Percentiles rank a stretch among this genome's conserved stretches.
Evolutionary conservation across 2,113 vertebrate genomes (phyloP).

Genomic region (Xiphophorus couchianus): DNA sequence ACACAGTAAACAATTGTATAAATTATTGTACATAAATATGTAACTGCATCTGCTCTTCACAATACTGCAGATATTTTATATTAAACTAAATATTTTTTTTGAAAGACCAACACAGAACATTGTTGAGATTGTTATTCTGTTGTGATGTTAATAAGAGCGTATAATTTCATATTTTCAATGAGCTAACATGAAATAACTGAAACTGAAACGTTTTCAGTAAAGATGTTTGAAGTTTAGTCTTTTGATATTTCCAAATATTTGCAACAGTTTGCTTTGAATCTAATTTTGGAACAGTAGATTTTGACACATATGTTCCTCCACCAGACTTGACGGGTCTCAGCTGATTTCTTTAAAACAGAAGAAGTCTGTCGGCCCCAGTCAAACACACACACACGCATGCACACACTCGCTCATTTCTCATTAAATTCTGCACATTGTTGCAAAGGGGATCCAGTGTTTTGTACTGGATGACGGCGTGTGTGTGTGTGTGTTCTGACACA

Average conservation of each 20-base stretch:
- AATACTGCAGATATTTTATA: neutral
- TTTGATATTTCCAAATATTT: too few relatives aligned
- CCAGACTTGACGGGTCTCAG: conserved; percentile 27
- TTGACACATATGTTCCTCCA: neutral
- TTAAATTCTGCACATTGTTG: conserved; percentile 35
- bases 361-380: conserved; percentile 41
- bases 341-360: conserved; percentile 38
- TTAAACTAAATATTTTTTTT: neutral
- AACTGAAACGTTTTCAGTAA: neutral
- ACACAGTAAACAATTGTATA: too few relatives aligned
- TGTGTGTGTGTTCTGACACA: conserved; percentile 30
- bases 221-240: too few relatives aligned
- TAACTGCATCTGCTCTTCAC: neutral
- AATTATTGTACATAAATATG: neutral
- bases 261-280: too few relatives aligned
- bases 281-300: too few relatives aligned
- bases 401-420: conserved; percentile 27
- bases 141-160: neutral
- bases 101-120: neutral
- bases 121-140: neutral
- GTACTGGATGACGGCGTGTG: conserved; percentile 7
- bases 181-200: too few relatives aligned
- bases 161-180: too few relatives aligned
- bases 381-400: conserved; percentile 39
- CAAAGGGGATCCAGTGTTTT: conserved; percentile 28